Percentiles rank a stretch among this genome's conserved stretches.
These are phyloP conservation scores for Cyrtodaria siliqua DNA, from an alignment of 2,888 invertebrate genomes.

Conservation along the genomic window DNA sequence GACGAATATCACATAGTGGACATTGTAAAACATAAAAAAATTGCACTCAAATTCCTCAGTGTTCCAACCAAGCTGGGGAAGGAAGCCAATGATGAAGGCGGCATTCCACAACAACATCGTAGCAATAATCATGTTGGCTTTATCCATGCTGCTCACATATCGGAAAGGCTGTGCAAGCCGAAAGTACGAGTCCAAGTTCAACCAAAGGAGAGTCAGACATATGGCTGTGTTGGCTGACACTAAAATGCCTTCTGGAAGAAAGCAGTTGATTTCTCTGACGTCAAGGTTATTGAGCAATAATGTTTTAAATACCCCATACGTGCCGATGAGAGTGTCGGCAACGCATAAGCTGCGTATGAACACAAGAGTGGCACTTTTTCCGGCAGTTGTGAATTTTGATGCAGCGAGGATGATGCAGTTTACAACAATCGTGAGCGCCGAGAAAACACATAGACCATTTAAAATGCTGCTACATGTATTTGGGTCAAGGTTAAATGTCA, in stretches of 20 bases:
- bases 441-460: conserved; percentile 45
- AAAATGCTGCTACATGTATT: conserved; percentile 31
- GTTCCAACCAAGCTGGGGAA: conserved; percentile 80
- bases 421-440: conserved; percentile 62
- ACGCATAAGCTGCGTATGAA: conserved; percentile 79
- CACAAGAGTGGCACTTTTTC: conserved; percentile 77
- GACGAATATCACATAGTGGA: conserved; percentile 67
- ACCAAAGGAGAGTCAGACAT: conserved; percentile 71
- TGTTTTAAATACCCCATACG: conserved; percentile 78
- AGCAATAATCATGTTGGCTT: conserved; percentile 73
- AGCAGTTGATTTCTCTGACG: conserved; percentile 74
- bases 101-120: conserved; percentile 80
- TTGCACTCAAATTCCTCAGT: conserved; percentile 49
- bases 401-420: conserved; percentile 70
- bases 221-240: conserved; percentile 75
- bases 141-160: conserved; percentile 70
- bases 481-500: too few species aligned
- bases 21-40: conserved; percentile 70
- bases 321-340: conserved; percentile 74
- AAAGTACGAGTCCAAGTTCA: conserved; percentile 75
- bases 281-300: conserved; percentile 67
- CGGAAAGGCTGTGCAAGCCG: conserved; percentile 70
- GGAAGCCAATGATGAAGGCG: conserved; percentile 80
- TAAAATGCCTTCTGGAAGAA: conserved; percentile 80
- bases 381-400: conserved; percentile 74